Evolutionary conservation across 2,113 vertebrate species (phyloP), one percentile per base, ranked within the genome.

Genomic region (Tachycineta bicolor): DNA sequence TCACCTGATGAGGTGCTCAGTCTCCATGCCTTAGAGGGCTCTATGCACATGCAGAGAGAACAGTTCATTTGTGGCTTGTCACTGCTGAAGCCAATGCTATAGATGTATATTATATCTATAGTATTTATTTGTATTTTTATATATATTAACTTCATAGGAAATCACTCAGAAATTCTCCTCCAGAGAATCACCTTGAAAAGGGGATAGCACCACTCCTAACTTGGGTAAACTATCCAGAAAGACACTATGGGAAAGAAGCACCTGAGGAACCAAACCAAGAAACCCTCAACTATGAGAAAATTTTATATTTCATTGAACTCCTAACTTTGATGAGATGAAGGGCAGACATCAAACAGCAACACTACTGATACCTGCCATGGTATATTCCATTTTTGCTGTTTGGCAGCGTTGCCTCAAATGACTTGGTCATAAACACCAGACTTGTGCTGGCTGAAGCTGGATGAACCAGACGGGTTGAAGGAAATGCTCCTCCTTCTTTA

Each of bases 401-500:
- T 80, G 75, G 68, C 79, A 83, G 47, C 6, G 0, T 21, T 41
- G 47, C 59, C 58, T 87, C 75, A 79, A n/a, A n/a, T 83, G 94
- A 85, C 92, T 86, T 92, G 83, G 71, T 43, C 79, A 67, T 44
- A 81, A 95, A 88, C 34, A 88, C 20, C 71, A 86, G 68, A 59
- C 29, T 49, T 70, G 59, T 44, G 50, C 68, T 59, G 71, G 64
- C 55, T 88, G 60, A 77, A 77, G 67, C 71, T 70, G 49, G 75
- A 70, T 59, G n/a, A 88, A 52, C 22, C 75, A 95, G 85, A 81
- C 11, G 68, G 71, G 68, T 8, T 34, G 79, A 67, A 69, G 34
- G 18, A 75, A 96, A 81, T 22, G 14, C 21, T 90, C 43, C 24
- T 53, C n/a, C 62, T 46, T 8, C 28, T 91, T 83, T 50, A 49